Evolutionary conservation across 2,113 vertebrate genomes (phyloP).

Genomic region (Lophotis ruficrista): DNA sequence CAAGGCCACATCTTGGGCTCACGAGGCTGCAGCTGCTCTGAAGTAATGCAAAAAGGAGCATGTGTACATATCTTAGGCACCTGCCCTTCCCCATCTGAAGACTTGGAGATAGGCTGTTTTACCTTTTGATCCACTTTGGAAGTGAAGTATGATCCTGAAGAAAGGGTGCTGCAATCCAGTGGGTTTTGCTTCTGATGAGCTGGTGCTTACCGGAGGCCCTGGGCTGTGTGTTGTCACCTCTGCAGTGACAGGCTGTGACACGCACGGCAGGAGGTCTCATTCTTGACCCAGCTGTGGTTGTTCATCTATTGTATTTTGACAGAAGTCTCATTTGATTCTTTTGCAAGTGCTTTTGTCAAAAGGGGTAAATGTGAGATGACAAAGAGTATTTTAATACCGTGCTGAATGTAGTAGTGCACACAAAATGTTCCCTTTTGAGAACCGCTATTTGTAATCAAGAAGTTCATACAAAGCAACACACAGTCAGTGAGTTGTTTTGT

Average conservation of each 20-base stretch:
- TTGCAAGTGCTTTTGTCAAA: neutral
- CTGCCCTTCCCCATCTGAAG: fast-evolving
- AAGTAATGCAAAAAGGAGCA: fast-evolving
- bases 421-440: neutral
- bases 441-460: fast-evolving
- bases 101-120: neutral
- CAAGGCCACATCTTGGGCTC: neutral
- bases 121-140: neutral
- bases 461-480: neutral
- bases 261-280: neutral
- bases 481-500: neutral
- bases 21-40: neutral
- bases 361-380: neutral
- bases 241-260: neutral
- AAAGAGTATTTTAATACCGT: neutral
- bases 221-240: neutral
- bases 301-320: neutral
- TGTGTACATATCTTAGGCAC: fast-evolving
- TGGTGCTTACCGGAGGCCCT: fast-evolving
- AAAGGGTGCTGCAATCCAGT: fast-evolving
- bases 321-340: neutral
- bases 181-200: neutral
- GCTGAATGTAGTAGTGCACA: neutral
- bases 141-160: fast-evolving
- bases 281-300: neutral